Evolutionary conservation across 23 tunicate genomes (phyloP).

Genomic region (Halocynthia aurantium): DNA sequence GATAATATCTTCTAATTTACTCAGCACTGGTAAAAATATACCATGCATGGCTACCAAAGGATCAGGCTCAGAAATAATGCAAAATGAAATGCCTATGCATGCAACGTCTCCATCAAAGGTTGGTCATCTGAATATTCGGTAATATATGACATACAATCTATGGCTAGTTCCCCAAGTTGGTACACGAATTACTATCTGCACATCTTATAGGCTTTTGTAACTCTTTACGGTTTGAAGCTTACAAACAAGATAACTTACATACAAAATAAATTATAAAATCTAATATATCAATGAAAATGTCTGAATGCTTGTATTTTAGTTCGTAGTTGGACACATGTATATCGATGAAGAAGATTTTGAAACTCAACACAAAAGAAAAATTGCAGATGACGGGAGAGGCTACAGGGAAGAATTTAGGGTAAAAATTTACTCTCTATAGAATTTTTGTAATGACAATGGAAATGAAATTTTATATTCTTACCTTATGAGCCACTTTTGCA

Average conservation of each 20-base stretch:
- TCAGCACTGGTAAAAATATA: constrained; percentile 2
- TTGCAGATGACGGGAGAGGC: constrained; percentile 63
- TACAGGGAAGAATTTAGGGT: constrained; percentile 69
- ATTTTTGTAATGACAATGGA: not conserved
- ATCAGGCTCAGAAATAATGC: not conserved
- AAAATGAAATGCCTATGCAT: not conserved
- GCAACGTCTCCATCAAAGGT: not conserved
- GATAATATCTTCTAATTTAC: not conserved
- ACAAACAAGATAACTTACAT: too few relatives aligned
- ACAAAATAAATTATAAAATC: too few relatives aligned
- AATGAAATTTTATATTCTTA: not conserved
- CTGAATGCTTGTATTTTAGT: constrained; percentile 16
- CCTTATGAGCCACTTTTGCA: constrained; percentile 12
- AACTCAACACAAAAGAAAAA: constrained; percentile 33
- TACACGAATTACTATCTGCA: too few relatives aligned
- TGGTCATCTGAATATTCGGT: not conserved
- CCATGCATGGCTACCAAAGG: constrained; percentile 13
- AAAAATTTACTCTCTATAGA: not conserved
- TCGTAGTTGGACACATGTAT: constrained; percentile 42
- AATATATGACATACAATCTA: not conserved
- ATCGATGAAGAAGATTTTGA: constrained; percentile 45
- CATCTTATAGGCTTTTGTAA: too few relatives aligned
- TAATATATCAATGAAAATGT: not conserved
- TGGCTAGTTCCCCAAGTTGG: too few relatives aligned
- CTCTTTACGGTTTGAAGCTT: too few relatives aligned